Evolutionary conservation across 2,888 invertebrate genomes (phyloP).

Genomic region (Drosophila anomalata): DNA sequence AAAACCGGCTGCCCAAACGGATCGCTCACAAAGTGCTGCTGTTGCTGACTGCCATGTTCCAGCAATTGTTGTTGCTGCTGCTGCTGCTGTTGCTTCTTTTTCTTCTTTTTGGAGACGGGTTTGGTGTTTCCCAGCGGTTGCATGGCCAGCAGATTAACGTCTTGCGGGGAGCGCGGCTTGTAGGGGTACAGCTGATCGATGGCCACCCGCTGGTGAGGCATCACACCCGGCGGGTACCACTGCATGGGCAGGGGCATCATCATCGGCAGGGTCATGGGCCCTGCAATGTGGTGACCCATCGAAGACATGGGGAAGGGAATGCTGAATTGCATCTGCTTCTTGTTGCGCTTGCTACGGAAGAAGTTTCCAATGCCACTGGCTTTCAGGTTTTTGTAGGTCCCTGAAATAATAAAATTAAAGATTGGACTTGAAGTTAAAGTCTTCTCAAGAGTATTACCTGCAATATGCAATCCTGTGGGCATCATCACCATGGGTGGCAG

Average conservation of each 20-base stretch:
- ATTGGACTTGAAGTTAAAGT: background rate
- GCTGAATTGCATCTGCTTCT: constrained; percentile 78
- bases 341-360: constrained; percentile 80
- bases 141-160: constrained; percentile 89
- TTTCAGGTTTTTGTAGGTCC: constrained; percentile 82
- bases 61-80: constrained; percentile 46
- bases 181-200: constrained; percentile 88
- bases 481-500: constrained; percentile 73
- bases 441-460: constrained; percentile 47
- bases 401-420: background rate
- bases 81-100: constrained; percentile 60
- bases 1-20: constrained; percentile 62
- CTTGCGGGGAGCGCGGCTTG: constrained; percentile 90
- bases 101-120: constrained; percentile 70
- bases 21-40: constrained; percentile 71
- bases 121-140: constrained; percentile 70
- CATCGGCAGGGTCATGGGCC: constrained; percentile 57
- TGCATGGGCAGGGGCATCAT: constrained; percentile 64
- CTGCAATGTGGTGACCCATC: constrained; percentile 14
- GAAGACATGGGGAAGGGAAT: constrained; percentile 63
- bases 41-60: constrained; percentile 77
- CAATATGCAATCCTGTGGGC: constrained; percentile 81
- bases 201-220: constrained; percentile 76
- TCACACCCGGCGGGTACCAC: constrained; percentile 45
- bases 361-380: constrained; percentile 82